These are phyloP conservation scores for Genyomyrus donnyi DNA, from an alignment of 2,113 vertebrate genomes.

Conservation along the genomic window DNA sequence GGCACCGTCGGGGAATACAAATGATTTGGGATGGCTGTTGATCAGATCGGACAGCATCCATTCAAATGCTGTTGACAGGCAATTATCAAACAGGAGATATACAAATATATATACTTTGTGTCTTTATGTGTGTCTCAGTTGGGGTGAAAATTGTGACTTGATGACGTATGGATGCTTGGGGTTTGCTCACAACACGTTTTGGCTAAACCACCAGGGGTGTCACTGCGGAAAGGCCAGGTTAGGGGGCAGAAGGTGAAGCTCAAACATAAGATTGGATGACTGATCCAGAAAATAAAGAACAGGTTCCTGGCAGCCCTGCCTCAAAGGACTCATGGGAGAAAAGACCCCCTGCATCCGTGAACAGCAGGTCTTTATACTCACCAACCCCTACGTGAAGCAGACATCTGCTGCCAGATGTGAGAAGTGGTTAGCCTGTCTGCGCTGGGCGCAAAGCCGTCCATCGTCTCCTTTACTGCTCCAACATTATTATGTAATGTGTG, in stretches of 20 bases:
- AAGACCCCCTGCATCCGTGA: background rate
- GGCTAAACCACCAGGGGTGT: background rate
- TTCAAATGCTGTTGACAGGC: conserved; percentile 1
- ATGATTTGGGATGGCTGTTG: background rate
- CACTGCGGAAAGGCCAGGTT: background rate
- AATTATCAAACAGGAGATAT: background rate
- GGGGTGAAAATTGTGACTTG: background rate
- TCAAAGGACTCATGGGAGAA: background rate
- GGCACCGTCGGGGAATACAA: background rate
- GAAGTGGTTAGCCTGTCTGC: background rate
- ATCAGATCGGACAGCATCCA: background rate
- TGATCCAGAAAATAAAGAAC: background rate
- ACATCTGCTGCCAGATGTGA: background rate
- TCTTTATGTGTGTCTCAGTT: background rate
- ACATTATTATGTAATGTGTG: background rate
- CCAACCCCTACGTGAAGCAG: background rate
- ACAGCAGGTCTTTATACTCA: background rate
- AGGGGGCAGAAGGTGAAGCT: background rate
- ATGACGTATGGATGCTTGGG: background rate
- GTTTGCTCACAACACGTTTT: background rate
- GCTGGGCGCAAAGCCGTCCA: background rate
- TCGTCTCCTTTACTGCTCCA: background rate
- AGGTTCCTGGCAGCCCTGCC: background rate
- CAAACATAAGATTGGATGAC: background rate
- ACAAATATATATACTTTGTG: background rate